Base-by-base conservation (phyloP, 2,888 invertebrate genomes). In the Tenthredo livida region DNA sequence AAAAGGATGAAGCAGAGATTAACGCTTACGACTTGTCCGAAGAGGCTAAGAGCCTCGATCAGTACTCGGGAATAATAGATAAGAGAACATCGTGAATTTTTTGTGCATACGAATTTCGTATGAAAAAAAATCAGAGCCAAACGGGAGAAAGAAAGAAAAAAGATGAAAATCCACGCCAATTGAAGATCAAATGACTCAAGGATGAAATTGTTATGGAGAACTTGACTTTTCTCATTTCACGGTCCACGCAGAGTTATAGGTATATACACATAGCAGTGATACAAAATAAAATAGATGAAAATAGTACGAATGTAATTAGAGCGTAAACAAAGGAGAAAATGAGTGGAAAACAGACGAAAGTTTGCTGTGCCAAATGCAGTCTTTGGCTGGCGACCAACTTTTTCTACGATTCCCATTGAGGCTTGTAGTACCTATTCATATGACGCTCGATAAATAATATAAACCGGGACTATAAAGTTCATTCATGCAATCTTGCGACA, bases 311-410 rank as follows among this genome's bases (percentile, higher is more conserved):
- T 80, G 61, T 47, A 80, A 80, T 37, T 61, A 43, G 80, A 61
- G 65, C 80, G 80, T 58, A 80, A 80, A 61, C 40, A 65, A 65
- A 21, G 43, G 80, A 80, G 80, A 80, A 80, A 80, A 61, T 80
- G 21, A 80, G 10, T 17, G 80, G 80, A 80, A 77, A 61, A 80
- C 61, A 17, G 54, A 80, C 80, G 80, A 80, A 80, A 80, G 67
- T 67, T 67, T 10, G 15, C 21, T 50, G 54, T 77, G 77, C 80
- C 61, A 61, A 80, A 37, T 65, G 58, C 12, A 80, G 54, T 77
- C 29, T 50, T 77, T 33, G 50, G 29, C 77, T n/a, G 50, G 29
- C n/a, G 77, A 54, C 29, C 77, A 77, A 50, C 77, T 50, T 50
- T n/a, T 77, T 54, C 54, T 33, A 6, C 47, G 12, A 61, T 61